phyloP scores from a whole-genome alignment of 2,113 vertebrate genomes.

The Leucopsar rothschildi region DNA sequence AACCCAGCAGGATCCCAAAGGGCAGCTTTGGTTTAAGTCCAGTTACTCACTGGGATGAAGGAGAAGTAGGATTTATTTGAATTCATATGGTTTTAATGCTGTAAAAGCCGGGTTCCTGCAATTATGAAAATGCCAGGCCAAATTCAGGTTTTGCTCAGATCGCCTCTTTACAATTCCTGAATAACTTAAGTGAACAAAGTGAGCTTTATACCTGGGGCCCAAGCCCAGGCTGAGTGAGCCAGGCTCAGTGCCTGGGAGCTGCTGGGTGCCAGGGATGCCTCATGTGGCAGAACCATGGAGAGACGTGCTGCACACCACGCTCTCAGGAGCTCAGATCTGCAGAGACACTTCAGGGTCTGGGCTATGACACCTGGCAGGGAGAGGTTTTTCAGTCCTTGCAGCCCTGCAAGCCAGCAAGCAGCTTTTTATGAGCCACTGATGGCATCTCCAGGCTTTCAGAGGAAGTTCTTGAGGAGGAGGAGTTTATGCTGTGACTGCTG shows the following conservation, averaged over 20 bases:
- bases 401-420: not conserved
- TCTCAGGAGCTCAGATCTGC: not conserved
- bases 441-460: not conserved
- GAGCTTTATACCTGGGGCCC: not conserved
- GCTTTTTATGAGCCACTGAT: not conserved
- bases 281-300: fast-evolving
- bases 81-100: slow-evolving; percentile 13
- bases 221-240: not conserved
- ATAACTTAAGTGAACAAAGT: slow-evolving; percentile 31
- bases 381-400: not conserved
- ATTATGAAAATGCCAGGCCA: slow-evolving; percentile 34
- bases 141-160: not conserved
- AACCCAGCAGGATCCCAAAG: not conserved
- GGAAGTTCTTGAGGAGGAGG: not conserved
- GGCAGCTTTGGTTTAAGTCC: not conserved
- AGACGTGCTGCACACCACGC: fast-evolving
- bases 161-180: not conserved
- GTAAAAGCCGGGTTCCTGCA: slow-evolving; percentile 28
- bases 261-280: not conserved
- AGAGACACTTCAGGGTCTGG: not conserved
- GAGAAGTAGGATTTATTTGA: slow-evolving; percentile 1
- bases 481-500: not conserved
- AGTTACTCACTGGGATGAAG: not conserved
- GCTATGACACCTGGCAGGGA: not conserved
- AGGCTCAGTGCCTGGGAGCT: not conserved